Conservation (phyloP, 2,888 invertebrate genomes). For the Bedellia somnulentella region DNA sequence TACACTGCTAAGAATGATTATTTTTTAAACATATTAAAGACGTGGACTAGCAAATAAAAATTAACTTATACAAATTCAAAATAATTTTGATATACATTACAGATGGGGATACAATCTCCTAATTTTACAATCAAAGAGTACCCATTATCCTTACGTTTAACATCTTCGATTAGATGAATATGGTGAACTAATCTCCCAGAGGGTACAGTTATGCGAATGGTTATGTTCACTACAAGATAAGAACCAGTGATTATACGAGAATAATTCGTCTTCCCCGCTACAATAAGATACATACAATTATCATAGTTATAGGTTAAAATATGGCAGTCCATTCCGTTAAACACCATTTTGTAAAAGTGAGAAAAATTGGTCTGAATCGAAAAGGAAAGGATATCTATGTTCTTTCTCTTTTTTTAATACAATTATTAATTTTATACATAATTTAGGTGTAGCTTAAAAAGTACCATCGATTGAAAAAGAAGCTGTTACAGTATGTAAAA, state of each 20-base stretch:
- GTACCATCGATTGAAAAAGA: constrained; percentile 43
- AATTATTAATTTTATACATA: no score
- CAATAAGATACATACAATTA: constrained; percentile 11
- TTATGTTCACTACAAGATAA: no score
- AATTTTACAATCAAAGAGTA: background rate
- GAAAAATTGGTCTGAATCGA: constrained; percentile 54
- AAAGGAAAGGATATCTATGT: constrained; percentile 28
- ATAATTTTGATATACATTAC: constrained; percentile 2
- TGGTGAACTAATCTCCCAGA: no score
- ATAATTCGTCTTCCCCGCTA: no score
- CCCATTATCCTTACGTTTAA: no score
- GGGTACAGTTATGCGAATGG: no score
- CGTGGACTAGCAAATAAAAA: constrained; percentile 58
- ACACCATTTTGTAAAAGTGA: constrained; percentile 45
- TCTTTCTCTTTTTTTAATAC: no score
- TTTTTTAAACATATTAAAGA: constrained; percentile 49
- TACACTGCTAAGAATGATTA: constrained; percentile 58
- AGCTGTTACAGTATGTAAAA: constrained; percentile 50
- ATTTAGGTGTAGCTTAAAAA: constrained; percentile 21
- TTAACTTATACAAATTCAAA: constrained; percentile 33
- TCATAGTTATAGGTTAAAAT: constrained; percentile 36
- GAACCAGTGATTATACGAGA: no score
- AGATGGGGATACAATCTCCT: constrained; percentile 2
- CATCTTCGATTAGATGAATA: no score
- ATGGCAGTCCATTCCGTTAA: constrained; percentile 55